These are phyloP conservation scores for Tribolium freemani DNA, from an alignment of 2,888 invertebrate genomes.

Conservation along the genomic window DNA sequence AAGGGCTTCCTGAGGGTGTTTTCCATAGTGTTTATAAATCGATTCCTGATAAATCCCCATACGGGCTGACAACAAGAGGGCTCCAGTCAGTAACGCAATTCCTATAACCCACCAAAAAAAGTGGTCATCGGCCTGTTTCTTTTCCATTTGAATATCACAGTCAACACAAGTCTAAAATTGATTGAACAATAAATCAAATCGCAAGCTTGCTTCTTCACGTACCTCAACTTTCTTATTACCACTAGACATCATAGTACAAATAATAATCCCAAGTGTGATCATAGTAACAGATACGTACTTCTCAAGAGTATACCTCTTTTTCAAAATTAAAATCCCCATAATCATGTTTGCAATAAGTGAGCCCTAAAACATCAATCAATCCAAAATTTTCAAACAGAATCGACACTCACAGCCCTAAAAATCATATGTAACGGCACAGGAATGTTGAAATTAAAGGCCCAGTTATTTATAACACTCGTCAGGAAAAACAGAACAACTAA, in stretches of 20 bases:
- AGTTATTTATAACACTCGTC: slow-evolving; percentile 93
- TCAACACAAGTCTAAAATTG: slow-evolving; percentile 56
- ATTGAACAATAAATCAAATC: slow-evolving; percentile 32
- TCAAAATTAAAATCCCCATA: slow-evolving; percentile 91
- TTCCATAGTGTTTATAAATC: slow-evolving; percentile 86
- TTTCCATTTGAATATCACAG: slow-evolving; percentile 65
- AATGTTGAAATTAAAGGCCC: slow-evolving; percentile 96
- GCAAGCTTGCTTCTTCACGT: background rate
- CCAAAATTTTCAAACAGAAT: background rate
- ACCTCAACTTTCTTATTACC: slow-evolving; percentile 48
- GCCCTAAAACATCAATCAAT: slow-evolving; percentile 72
- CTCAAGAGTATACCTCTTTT: slow-evolving; percentile 82
- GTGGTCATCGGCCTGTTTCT: slow-evolving; percentile 70
- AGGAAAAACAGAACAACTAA: slow-evolving; percentile 93
- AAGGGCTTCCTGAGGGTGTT: slow-evolving; percentile 90
- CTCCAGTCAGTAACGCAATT: slow-evolving; percentile 86
- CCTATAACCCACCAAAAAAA: slow-evolving; percentile 79
- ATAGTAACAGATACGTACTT: slow-evolving; percentile 94
- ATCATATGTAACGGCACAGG: slow-evolving; percentile 99
- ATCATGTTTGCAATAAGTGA: slow-evolving; percentile 97
- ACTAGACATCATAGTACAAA: slow-evolving; percentile 91
- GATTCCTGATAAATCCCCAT: slow-evolving; percentile 95
- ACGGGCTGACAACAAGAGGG: slow-evolving; percentile 91
- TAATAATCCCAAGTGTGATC: slow-evolving; percentile 92
- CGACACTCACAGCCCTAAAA: slow-evolving; percentile 86